Evolutionary conservation across 2,797 vertebrate species (phyloP).

Genomic region (Crocodylus rhombifer): DNA sequence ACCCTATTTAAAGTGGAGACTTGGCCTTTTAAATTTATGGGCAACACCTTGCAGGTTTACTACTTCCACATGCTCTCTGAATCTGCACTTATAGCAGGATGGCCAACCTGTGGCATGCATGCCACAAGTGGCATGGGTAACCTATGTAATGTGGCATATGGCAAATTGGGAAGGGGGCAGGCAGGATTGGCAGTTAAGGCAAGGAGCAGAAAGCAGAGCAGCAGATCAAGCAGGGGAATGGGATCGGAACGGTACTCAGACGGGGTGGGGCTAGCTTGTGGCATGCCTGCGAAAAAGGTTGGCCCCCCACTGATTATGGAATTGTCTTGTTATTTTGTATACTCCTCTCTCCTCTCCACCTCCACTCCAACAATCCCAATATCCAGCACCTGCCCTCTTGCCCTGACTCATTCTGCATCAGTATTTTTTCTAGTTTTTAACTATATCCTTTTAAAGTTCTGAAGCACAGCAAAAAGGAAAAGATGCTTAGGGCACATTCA

Average conservation of each 20-base stretch:
- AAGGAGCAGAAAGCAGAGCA: no score
- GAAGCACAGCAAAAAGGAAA: neutral
- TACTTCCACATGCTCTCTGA: neutral
- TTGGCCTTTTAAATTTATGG: neutral
- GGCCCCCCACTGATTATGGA: no score
- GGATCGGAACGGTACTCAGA: no score
- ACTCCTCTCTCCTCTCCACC: neutral
- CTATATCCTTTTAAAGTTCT: neutral
- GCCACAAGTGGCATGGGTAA: no score
- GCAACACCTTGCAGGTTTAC: neutral
- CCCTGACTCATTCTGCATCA: neutral
- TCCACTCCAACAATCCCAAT: neutral
- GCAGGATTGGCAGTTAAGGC: no score
- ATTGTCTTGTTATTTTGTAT: neutral
- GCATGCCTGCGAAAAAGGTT: no score
- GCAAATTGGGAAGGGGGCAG: no score
- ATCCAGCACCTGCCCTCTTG: neutral
- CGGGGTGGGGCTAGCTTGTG: no score
- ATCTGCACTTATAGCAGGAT: neutral
- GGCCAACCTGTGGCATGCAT: no score
- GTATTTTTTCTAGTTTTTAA: neutral
- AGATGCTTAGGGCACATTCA: no score
- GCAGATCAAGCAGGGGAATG: no score
- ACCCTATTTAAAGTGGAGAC: neutral
- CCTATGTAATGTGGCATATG: no score